Conservation (phyloP, 2,113 vertebrate genomes). For the Vulpes vulpes region DNA sequence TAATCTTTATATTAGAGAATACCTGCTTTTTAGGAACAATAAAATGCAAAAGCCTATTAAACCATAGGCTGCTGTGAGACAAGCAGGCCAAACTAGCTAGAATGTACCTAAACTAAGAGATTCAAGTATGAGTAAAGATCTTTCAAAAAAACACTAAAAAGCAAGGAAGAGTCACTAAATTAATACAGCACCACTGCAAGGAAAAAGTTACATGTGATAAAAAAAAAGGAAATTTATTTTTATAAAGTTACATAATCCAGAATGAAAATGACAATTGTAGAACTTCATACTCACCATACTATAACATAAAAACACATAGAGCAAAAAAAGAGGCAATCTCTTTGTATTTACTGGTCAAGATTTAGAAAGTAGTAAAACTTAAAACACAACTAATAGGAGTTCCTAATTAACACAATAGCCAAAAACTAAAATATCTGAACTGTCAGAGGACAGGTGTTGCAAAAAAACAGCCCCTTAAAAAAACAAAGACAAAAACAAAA, state of each 20-base stretch:
- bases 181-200: slow-evolving; percentile 7
- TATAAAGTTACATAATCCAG: background rate
- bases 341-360: background rate
- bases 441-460: background rate
- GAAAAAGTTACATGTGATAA: background rate
- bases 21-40: background rate
- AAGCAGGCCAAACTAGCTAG: background rate
- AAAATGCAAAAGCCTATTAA: background rate
- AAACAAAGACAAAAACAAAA: background rate
- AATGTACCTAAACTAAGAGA: slow-evolving; percentile 7
- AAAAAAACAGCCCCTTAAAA: background rate
- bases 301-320: background rate
- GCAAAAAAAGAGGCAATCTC: slow-evolving; percentile 7
- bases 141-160: background rate
- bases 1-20: background rate
- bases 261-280: background rate
- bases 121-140: background rate
- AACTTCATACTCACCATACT: background rate
- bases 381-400: background rate
- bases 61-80: background rate
- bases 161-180: background rate
- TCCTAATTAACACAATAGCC: background rate
- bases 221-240: slow-evolving; percentile 31
- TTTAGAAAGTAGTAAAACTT: background rate
- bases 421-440: background rate